Percentiles rank a stretch among this genome's conserved stretches.
These are phyloP conservation scores for Blastobasis adustella DNA, from an alignment of 2,888 invertebrate species.

Conservation along the genomic window DNA sequence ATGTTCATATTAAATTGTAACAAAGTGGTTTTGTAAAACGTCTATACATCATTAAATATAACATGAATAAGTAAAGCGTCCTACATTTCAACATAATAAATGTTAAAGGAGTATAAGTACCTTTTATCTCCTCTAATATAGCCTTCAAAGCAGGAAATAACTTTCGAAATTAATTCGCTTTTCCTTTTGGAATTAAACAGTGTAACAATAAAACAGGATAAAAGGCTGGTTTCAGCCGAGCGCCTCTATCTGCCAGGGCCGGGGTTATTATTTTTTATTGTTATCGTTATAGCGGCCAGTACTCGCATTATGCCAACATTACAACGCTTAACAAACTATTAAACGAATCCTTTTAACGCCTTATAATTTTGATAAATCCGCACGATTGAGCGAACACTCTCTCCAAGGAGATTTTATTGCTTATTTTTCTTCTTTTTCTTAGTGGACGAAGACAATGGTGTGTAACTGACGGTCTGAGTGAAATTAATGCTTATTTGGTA, in stretches of 20 bases:
- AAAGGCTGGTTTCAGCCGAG: neutral
- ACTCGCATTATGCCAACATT: conserved; percentile 53
- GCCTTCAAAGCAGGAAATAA: no score
- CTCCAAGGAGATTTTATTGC: conserved; percentile 8
- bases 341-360: conserved; percentile 51
- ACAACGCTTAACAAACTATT: conserved; percentile 69
- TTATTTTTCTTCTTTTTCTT: conserved; percentile 14
- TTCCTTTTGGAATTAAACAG: no score
- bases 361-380: conserved; percentile 54
- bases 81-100: no score
- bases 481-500: neutral
- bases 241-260: conserved; percentile 7
- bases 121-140: no score
- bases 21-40: no score
- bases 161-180: no score
- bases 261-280: conserved; percentile 65
- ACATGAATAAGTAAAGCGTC: no score
- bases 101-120: no score
- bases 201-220: no score
- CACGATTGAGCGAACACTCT: conserved; percentile 31
- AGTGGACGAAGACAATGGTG: conserved; percentile 1
- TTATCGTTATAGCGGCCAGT: conserved; percentile 55
- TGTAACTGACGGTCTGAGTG: conserved; percentile 3
- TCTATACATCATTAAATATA: no score
- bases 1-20: no score